These are phyloP conservation scores for Cryptomyrus ogoouensis DNA, from an alignment of 2,113 vertebrate species.

Conservation along the genomic window DNA sequence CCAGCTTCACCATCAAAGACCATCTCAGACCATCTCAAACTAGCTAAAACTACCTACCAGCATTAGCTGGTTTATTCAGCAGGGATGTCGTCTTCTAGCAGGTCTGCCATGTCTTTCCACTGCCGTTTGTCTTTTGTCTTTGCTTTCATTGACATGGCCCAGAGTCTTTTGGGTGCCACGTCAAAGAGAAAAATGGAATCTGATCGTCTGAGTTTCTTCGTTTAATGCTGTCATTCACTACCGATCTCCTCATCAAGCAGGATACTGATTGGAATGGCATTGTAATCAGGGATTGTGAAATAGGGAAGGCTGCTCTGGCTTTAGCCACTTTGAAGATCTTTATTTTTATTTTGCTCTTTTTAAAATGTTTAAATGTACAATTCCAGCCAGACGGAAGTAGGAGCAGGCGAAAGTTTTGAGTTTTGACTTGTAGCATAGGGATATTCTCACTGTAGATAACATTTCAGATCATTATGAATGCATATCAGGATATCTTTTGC, in stretches of 20 bases:
- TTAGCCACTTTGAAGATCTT: neutral
- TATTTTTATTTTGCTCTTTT: neutral
- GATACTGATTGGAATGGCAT: neutral
- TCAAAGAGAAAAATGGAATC: neutral
- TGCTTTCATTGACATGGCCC: neutral
- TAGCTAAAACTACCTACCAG: neutral
- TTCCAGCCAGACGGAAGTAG: neutral
- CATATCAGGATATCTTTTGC: constrained; percentile 1
- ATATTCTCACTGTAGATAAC: neutral
- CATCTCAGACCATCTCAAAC: neutral
- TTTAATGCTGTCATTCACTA: neutral
- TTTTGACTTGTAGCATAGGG: neutral
- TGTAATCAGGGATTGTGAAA: neutral
- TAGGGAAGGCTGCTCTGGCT: neutral
- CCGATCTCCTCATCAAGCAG: neutral
- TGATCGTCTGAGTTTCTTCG: neutral
- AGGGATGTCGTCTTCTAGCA: neutral
- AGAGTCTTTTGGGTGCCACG: neutral
- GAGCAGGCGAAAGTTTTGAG: neutral
- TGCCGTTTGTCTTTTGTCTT: neutral
- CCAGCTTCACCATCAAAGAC: neutral
- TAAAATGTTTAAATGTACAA: neutral
- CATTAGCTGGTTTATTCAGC: neutral
- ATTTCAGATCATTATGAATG: neutral
- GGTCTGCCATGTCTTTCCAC: neutral